Evolutionary conservation across 2,888 invertebrate species (phyloP).

Genomic region (Marasmarcha lunaedactyla): DNA sequence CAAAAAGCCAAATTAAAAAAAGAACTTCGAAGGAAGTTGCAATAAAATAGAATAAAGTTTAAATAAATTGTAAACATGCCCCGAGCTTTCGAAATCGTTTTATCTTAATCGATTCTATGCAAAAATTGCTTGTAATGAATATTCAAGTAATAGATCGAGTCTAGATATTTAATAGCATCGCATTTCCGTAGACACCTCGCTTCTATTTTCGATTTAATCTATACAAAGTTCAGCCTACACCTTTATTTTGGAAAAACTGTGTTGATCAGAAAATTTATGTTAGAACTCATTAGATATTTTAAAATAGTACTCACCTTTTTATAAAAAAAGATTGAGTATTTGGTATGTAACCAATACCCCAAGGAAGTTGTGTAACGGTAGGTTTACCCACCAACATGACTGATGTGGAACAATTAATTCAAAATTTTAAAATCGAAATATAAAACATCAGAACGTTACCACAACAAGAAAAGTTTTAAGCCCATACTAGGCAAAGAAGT

Average conservation of each 20-base stretch:
- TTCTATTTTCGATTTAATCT: constrained; percentile 25
- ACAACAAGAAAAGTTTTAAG: too few relatives aligned
- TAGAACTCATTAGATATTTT: constrained; percentile 7
- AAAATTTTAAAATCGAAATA: constrained; percentile 6
- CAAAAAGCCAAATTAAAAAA: constrained; percentile 18
- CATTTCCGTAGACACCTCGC: constrained; percentile 39
- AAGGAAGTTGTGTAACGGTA: constrained; percentile 20
- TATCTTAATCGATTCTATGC: constrained; percentile 47
- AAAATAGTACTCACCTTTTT: constrained; percentile 31
- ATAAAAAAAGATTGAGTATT: constrained; percentile 25
- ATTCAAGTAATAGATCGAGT: constrained; percentile 38
- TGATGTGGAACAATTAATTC: constrained; percentile 1
- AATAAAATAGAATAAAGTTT: constrained; percentile 55
- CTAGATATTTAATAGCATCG: constrained; percentile 47
- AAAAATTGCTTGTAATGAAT: constrained; percentile 42
- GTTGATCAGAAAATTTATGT: constrained; percentile 5
- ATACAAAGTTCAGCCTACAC: background rate
- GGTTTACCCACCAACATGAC: constrained; percentile 21
- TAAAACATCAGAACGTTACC: too few relatives aligned
- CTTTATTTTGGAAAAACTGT: constrained; percentile 5
- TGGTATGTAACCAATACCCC: constrained; percentile 49
- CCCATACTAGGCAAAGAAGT: too few relatives aligned
- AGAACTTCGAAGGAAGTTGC: constrained; percentile 32
- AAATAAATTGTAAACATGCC: constrained; percentile 56
- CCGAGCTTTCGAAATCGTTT: constrained; percentile 36